Evolutionary conservation across 2,113 vertebrate genomes (phyloP).

Genomic region (Urocynchramus pylzowi): DNA sequence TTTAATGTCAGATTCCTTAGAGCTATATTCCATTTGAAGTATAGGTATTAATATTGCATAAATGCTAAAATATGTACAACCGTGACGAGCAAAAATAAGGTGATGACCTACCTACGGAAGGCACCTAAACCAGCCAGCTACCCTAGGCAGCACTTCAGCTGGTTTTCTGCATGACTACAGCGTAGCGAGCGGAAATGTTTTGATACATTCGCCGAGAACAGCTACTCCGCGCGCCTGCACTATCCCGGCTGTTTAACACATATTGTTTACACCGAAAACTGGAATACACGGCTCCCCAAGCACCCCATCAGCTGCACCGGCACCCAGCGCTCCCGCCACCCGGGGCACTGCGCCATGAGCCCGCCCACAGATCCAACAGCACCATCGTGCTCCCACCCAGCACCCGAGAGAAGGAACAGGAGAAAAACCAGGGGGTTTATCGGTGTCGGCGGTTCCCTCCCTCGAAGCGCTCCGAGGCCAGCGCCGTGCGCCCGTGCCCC

Average conservation of each 20-base stretch:
- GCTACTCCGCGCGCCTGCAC: not conserved
- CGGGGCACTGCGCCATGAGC: not conserved
- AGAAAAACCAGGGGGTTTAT: fast-evolving
- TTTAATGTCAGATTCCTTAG: not conserved
- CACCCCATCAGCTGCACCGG: not conserved
- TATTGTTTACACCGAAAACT: not conserved
- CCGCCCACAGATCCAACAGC: not conserved
- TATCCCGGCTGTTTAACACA: fast-evolving
- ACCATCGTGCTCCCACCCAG: not conserved
- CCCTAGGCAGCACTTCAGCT: not conserved
- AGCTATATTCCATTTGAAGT: not conserved
- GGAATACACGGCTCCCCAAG: not conserved
- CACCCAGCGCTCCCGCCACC: not conserved
- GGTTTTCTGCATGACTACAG: not conserved
- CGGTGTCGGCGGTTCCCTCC: too few relatives aligned
- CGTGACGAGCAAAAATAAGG: not conserved
- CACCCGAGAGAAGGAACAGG: fast-evolving
- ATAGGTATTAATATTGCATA: not conserved
- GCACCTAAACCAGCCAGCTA: not conserved
- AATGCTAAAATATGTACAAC: not conserved
- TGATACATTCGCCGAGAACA: fast-evolving
- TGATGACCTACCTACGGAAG: not conserved
- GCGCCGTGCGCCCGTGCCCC: not conserved
- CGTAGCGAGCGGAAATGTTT: fast-evolving
- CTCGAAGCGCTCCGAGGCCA: not conserved